phyloP scores from a whole-genome alignment of 1,140 invertebrate genomes.

The Holotrichia oblita region DNA sequence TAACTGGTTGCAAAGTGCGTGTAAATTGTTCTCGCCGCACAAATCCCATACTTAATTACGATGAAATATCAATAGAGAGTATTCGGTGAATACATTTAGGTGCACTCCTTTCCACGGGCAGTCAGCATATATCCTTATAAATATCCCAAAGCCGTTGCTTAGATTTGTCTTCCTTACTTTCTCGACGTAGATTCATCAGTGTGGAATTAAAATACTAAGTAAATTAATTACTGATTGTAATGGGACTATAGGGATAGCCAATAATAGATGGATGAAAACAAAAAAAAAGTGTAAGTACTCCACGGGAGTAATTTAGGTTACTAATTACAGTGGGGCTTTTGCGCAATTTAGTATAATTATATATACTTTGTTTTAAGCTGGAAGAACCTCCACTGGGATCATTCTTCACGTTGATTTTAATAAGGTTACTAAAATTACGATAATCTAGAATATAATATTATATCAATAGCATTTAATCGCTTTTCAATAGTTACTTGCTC shows the following conservation, averaged over 20 bases:
- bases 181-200: slow-evolving; percentile 1
- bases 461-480: no score
- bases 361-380: no score
- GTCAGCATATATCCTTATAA: slow-evolving; percentile 1
- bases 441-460: no score
- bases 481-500: no score
- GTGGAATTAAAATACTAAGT: slow-evolving; percentile 5
- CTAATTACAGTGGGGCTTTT: neutral
- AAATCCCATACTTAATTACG: slow-evolving; percentile 20
- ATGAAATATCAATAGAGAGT: neutral
- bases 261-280: slow-evolving; percentile 5
- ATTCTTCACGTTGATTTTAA: no score
- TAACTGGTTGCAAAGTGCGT: slow-evolving; percentile 6
- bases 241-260: neutral
- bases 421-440: no score
- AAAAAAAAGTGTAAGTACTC: neutral
- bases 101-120: neutral
- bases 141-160: neutral
- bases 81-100: neutral
- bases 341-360: no score
- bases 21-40: neutral
- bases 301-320: neutral
- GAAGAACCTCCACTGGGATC: no score
- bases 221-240: neutral
- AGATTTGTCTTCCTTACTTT: slow-evolving; percentile 20